Evolutionary conservation across 2,888 invertebrate genomes (phyloP).

Genomic region (Mantis religiosa): DNA sequence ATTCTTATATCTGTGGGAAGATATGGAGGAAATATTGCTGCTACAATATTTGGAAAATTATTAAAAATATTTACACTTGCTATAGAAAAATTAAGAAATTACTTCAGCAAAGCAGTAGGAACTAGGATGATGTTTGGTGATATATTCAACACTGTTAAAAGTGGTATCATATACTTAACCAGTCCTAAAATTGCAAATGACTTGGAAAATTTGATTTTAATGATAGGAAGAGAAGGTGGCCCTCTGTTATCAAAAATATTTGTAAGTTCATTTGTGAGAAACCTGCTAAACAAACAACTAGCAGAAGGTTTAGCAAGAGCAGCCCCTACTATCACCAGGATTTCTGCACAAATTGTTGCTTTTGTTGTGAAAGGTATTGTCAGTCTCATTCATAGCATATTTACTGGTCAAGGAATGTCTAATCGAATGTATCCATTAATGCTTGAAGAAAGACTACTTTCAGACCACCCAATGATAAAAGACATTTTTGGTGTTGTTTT

Average conservation of each 20-base stretch:
- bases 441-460: not conserved
- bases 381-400: not conserved
- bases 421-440: not conserved
- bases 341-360: not conserved
- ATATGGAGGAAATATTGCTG: not conserved
- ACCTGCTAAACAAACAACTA: not conserved
- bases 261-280: not conserved
- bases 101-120: not conserved
- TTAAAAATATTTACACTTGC: not conserved
- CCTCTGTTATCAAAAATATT: not conserved
- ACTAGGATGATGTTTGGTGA: not conserved
- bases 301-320: not conserved
- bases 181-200: not conserved
- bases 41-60: not conserved
- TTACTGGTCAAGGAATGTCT: not conserved
- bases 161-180: not conserved
- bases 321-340: not conserved
- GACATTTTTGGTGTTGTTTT: not conserved
- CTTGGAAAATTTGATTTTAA: not conserved
- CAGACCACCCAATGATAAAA: not conserved
- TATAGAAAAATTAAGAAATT: not conserved
- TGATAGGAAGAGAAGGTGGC: not conserved
- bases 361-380: not conserved
- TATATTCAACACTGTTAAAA: not conserved
- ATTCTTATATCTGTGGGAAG: not conserved